Base-by-base conservation (phyloP, 2,888 invertebrate species). In the Mesochorus sp. region DNA sequence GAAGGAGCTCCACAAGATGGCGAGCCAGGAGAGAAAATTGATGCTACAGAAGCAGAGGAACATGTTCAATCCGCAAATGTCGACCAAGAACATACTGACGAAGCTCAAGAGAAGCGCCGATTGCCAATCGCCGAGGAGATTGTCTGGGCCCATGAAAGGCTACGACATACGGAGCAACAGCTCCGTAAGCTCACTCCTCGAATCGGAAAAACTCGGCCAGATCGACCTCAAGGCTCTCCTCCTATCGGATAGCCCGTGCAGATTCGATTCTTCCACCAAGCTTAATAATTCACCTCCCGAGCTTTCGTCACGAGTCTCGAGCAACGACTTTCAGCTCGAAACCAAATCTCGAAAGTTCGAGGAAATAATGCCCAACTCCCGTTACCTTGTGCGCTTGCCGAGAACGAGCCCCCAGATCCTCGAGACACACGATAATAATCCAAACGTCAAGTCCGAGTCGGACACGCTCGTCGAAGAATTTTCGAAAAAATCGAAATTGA, bases 1-100 rank as follows among this genome's bases (percentile, higher is more conserved):
- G 77, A 93, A 93, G 85, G 92, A 92, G 84, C 90, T 92, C 76
- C 93, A 93, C 83, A 92, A 93, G 85, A 91, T 92, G 59, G 92
- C 92, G 21, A 93, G 93, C 57, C 91, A 92, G 76, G 93, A 93
- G 83, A 90, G 93, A 6, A 93, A 92, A 83, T 88, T 91, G 2
- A 91, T 92, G 84, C 85, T 93, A 12, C 92, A 92, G 83, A 92
- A 92, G 80, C 93, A 93, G 82, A 90, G 92, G 44, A 92, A 92
- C 80, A 90, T 93, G 88, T 92, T 93, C 37, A 93, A 93, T 87
- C 91, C 92, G 42, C 92, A 93, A 83, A 89, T 93, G 86, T 91
- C 91, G 4, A 92, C 92, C 5, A 92, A 92, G 78, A 92, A 92
- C 74, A 92, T 92, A 85, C 84, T 92, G 39, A 90, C 92, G 0